Conservation (phyloP, 1,140 invertebrate species). For the Sycophila sp. region DNA sequence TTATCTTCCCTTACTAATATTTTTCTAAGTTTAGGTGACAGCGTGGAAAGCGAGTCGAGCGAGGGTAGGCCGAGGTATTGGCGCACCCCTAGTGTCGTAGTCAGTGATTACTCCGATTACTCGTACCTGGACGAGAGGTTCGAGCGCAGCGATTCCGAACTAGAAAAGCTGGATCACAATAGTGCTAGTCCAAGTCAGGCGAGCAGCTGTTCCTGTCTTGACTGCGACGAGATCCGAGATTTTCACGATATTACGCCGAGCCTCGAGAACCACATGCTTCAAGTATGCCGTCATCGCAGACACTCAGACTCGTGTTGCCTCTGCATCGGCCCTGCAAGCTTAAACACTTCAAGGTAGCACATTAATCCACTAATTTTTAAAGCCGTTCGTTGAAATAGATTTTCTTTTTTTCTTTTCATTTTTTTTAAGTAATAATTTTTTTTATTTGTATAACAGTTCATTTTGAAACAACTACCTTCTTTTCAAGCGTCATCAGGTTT, state of each 20-base stretch:
- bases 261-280: slow-evolving; percentile 41
- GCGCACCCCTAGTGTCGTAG: slow-evolving; percentile 82
- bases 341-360: slow-evolving; percentile 2
- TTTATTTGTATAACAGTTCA: no score
- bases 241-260: slow-evolving; percentile 43
- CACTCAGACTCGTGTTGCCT: slow-evolving; percentile 59
- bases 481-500: no score
- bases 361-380: no score
- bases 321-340: slow-evolving; percentile 42
- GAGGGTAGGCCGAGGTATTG: slow-evolving; percentile 70
- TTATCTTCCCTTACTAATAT: no score
- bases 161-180: slow-evolving; percentile 53
- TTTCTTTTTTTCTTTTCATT: no score
- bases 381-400: no score
- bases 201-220: slow-evolving; percentile 60
- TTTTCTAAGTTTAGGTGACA: slow-evolving; percentile 58
- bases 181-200: slow-evolving; percentile 54
- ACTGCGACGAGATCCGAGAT: slow-evolving; percentile 56
- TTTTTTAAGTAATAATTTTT: no score
- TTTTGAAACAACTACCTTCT: no score
- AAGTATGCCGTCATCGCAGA: slow-evolving; percentile 53
- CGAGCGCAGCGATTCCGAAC: slow-evolving; percentile 55
- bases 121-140: slow-evolving; percentile 59
- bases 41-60: slow-evolving; percentile 63
- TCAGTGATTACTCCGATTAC: slow-evolving; percentile 85